Conservation (phyloP, 2,888 invertebrate genomes). For the Leucoptera coffeella region DNA sequence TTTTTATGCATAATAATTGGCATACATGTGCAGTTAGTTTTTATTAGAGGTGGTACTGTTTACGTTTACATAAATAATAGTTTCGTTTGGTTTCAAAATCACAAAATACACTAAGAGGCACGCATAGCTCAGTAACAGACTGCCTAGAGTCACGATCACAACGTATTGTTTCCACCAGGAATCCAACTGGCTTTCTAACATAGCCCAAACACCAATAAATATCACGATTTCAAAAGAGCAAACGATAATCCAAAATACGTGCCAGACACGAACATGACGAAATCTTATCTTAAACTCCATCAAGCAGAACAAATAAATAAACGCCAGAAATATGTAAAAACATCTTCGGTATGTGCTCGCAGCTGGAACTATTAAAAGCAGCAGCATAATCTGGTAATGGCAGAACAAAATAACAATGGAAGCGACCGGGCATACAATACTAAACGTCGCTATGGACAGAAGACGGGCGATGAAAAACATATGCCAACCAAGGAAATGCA, state of each 20-base stretch:
- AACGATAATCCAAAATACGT: conserved; percentile 60
- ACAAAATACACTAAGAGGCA: conserved; percentile 60
- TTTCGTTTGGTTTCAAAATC: conserved; percentile 57
- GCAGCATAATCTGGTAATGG: conserved; percentile 62
- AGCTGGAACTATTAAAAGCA: conserved; percentile 61
- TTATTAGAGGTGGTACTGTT: no score
- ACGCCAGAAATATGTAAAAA: conserved; percentile 66
- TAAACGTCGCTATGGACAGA: conserved; percentile 63
- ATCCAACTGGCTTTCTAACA: conserved; percentile 38
- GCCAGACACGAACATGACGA: conserved; percentile 64
- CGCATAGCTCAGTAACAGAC: conserved; percentile 51
- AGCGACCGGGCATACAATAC: conserved; percentile 58
- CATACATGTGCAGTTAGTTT: no score
- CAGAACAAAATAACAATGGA: conserved; percentile 52
- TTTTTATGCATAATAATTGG: no score
- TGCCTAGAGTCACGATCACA: conserved; percentile 55
- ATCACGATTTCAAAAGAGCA: conserved; percentile 60
- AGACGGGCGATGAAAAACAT: conserved; percentile 66
- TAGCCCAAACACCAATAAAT: conserved; percentile 64
- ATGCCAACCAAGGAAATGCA: conserved; percentile 74
- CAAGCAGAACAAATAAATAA: conserved; percentile 68
- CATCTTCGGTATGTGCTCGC: conserved; percentile 42
- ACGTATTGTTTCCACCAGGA: conserved; percentile 68
- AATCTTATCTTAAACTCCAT: conserved; percentile 77
- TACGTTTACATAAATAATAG: conserved; percentile 29